These are phyloP conservation scores for Lasioglossum zephyrum DNA, from an alignment of 2,888 invertebrate species.

Conservation along the genomic window DNA sequence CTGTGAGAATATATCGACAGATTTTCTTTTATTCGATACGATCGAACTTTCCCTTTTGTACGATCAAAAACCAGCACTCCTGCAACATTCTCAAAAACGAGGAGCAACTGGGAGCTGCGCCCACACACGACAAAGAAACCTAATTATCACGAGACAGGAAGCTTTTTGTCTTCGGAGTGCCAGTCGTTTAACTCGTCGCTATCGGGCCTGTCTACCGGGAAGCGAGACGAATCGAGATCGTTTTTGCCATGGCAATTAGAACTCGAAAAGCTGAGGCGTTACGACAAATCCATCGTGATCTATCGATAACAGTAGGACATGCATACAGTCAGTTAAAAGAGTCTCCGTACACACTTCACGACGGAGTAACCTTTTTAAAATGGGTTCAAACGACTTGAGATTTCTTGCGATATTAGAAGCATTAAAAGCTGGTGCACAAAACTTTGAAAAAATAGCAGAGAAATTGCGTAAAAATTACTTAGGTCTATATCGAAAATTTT, in stretches of 20 bases:
- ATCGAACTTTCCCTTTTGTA: not conserved
- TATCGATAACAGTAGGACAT: not conserved
- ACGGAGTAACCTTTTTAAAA: not conserved
- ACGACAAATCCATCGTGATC: conserved; percentile 11
- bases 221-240: not conserved
- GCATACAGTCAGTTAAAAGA: not conserved
- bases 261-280: not conserved
- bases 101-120: not conserved
- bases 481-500: too few species aligned
- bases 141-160: not conserved
- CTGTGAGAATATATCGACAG: not conserved
- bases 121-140: not conserved
- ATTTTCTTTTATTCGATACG: not conserved
- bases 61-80: not conserved
- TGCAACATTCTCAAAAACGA: not conserved
- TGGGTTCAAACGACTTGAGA: not conserved
- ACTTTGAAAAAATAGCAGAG: too few species aligned
- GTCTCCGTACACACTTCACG: too few species aligned
- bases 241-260: conserved; percentile 19
- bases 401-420: not conserved
- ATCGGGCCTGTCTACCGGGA: not conserved
- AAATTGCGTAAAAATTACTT: too few species aligned
- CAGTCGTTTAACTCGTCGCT: not conserved
- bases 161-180: not conserved
- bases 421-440: too few species aligned